phyloP scores from a whole-genome alignment of 1,140 invertebrate genomes.

The Drosophila chauvacae region DNA sequence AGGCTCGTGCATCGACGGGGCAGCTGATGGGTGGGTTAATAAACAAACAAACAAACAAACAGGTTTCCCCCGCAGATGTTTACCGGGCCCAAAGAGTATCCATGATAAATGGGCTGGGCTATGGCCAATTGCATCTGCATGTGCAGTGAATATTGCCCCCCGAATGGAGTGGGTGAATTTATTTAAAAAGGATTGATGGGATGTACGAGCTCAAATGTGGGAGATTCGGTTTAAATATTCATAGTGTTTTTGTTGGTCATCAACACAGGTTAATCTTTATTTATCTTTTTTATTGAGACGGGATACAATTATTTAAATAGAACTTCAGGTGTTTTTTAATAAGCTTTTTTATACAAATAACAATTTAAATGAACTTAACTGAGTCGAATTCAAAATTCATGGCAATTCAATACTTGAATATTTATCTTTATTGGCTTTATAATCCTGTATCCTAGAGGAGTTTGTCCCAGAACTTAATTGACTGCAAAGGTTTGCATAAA shows the following conservation, averaged over 20 bases:
- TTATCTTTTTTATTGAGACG: not conserved
- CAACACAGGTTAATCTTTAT: not conserved
- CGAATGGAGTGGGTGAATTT: constrained; percentile 12
- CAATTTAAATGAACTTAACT: not conserved
- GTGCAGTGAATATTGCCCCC: constrained; percentile 36
- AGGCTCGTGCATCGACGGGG: constrained; percentile 55
- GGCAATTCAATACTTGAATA: not conserved
- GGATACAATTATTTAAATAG: not conserved
- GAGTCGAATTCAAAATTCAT: not conserved
- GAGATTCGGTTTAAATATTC: not conserved
- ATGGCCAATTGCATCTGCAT: constrained; percentile 54
- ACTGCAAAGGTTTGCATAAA: not conserved
- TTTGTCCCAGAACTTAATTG: not conserved
- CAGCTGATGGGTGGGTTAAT: constrained; percentile 58
- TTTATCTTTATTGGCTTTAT: not conserved
- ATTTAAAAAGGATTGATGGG: constrained; percentile 9
- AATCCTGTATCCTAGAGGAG: not conserved
- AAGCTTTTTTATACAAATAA: no score
- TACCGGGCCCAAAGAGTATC: constrained; percentile 25
- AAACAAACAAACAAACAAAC: constrained; percentile 65
- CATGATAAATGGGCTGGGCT: constrained; percentile 63
- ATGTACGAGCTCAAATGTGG: not conserved
- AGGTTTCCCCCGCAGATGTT: constrained; percentile 24
- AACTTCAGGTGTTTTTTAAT: not conserved
- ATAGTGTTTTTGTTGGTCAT: not conserved